Evolutionary conservation across 1,140 invertebrate species (phyloP).

Genomic region (Cepaea nemoralis): DNA sequence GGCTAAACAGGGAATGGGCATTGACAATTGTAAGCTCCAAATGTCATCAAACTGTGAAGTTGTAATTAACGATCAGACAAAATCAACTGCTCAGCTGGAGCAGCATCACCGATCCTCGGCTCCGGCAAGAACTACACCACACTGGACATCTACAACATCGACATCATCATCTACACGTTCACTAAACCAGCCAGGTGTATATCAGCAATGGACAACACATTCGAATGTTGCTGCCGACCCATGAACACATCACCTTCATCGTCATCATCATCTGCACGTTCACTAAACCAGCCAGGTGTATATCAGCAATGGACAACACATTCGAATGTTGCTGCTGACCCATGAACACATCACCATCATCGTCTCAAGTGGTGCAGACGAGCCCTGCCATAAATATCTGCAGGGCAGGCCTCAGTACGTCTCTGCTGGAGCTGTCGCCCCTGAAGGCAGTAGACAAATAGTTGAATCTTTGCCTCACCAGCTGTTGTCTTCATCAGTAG

Average conservation of each 20-base stretch:
- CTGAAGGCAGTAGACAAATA: slow-evolving; percentile 1
- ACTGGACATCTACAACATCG: neutral
- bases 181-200: neutral
- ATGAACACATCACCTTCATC: too few species aligned
- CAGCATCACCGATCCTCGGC: neutral
- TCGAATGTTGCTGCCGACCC: neutral
- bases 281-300: neutral
- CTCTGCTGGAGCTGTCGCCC: neutral
- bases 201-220: neutral
- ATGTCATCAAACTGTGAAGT: neutral
- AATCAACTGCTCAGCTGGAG: neutral
- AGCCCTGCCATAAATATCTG: slow-evolving; percentile 2
- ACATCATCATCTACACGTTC: neutral
- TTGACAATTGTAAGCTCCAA: neutral
- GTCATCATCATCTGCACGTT: neutral
- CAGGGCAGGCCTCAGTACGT: neutral
- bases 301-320: neutral
- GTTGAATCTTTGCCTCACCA: neutral
- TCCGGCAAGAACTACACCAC: neutral
- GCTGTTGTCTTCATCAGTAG: too few species aligned
- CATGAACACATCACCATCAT: neutral
- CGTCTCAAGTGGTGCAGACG: neutral
- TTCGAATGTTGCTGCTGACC: neutral
- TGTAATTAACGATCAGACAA: neutral
- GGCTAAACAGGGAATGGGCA: neutral